Percentiles rank a stretch among this genome's conserved stretches.
These are phyloP conservation scores for Trisateles emortualis DNA, from an alignment of 2,888 invertebrate genomes.

Conservation along the genomic window DNA sequence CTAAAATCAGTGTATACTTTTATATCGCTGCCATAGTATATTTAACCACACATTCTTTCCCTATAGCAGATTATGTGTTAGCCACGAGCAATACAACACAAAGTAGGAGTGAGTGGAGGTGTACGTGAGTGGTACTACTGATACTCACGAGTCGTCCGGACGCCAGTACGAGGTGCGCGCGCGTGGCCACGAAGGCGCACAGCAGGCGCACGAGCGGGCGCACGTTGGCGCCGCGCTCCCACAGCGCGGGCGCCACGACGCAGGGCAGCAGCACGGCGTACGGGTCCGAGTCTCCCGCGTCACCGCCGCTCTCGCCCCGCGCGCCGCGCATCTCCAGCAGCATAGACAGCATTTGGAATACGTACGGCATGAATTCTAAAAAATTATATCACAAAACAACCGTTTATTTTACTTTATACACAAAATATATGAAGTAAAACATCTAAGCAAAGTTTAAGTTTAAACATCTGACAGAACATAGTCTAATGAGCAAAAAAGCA, in stretches of 20 bases:
- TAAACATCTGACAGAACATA: too few species aligned
- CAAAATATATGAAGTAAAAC: background rate
- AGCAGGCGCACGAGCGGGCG: slow-evolving; percentile 97
- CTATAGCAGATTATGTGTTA: too few species aligned
- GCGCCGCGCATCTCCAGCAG: slow-evolving; percentile 92
- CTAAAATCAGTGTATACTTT: too few species aligned
- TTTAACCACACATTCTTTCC: too few species aligned
- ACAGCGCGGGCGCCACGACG: slow-evolving; percentile 95
- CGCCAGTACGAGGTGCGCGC: slow-evolving; percentile 68
- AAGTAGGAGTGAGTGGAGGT: too few species aligned
- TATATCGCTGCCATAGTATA: too few species aligned
- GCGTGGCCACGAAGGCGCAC: slow-evolving; percentile 91
- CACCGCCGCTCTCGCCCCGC: slow-evolving; percentile 53
- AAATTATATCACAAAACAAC: too few species aligned
- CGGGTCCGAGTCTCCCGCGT: slow-evolving; percentile 86
- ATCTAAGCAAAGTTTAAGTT: too few species aligned
- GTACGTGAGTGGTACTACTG: too few species aligned
- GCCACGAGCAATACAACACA: too few species aligned
- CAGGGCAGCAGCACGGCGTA: slow-evolving; percentile 97
- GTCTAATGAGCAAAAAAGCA: too few species aligned
- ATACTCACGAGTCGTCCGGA: slow-evolving; percentile 90
- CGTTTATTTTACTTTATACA: too few species aligned
- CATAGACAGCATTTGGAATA: slow-evolving; percentile 98
- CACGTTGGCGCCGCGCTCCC: slow-evolving; percentile 97
- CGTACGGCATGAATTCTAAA: slow-evolving; percentile 99